Conservation (phyloP, 2,113 vertebrate genomes). For the Spilogale gracilis region DNA sequence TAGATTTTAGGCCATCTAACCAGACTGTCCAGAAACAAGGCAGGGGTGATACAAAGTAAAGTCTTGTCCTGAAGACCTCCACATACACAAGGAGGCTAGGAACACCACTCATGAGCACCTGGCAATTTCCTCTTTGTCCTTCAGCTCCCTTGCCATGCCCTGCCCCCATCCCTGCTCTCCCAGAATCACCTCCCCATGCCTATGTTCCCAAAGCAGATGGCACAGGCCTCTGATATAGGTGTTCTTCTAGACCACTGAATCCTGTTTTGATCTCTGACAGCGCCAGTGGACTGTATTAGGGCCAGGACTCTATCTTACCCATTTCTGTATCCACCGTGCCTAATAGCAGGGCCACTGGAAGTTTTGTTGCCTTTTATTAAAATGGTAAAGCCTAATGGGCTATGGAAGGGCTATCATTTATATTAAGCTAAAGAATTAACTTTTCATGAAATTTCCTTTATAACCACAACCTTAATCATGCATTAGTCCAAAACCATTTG, state of each 20-base stretch:
- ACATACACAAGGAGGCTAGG: background rate
- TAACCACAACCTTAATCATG: background rate
- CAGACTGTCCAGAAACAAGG: background rate
- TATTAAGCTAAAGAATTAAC: conserved; percentile 26
- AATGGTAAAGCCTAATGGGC: background rate
- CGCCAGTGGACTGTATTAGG: background rate
- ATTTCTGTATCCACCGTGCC: background rate
- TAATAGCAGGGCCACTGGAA: background rate
- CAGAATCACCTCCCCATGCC: background rate
- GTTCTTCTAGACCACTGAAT: background rate
- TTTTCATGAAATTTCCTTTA: conserved; percentile 29
- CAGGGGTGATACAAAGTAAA: background rate
- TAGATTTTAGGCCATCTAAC: conserved; percentile 29
- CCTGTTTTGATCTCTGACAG: background rate
- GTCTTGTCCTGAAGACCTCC: background rate
- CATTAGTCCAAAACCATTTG: background rate
- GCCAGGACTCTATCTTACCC: background rate
- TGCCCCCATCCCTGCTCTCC: background rate
- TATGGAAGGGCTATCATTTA: background rate
- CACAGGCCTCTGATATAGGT: background rate
- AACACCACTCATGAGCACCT: background rate
- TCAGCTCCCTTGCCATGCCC: background rate
- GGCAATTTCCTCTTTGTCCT: background rate
- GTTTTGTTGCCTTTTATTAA: conserved; percentile 25
- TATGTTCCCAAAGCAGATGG: background rate